Base-by-base conservation (phyloP, 2,113 vertebrate species). In the Burhinus bistriatus region DNA sequence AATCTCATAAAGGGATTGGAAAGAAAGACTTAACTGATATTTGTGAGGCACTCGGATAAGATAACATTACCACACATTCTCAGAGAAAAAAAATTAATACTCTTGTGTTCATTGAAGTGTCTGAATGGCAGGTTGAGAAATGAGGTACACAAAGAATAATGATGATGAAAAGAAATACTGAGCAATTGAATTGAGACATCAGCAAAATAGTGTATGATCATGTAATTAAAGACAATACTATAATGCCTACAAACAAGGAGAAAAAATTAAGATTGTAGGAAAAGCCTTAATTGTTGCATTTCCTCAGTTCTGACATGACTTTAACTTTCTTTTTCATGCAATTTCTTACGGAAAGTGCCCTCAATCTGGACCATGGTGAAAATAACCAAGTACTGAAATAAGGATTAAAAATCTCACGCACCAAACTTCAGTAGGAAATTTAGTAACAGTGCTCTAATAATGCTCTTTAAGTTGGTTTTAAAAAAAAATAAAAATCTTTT, bases 51-150 rank as follows among this genome's bases (percentile, higher is more conserved):
- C 71, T 88, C 27, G 7, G 88, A 40, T 95, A 88, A 95, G 91
- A 92, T 77, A 95, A 87, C 89, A 70, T 78, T 94, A 89, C 89
- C 47, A 54, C 62, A 73, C 17, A 11, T 78, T 89, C 83, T 92
- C 72, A 89, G 62, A 64, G 80, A 11, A 90, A 93, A 93, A 96
- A 95, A 95, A 92, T 82, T 76, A 97, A 95, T 87, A 96, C 83
- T 94, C 96, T 62, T 95, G 69, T 95, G 93, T 78, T 97, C 94
- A 92, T 7, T 97, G 96, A 97, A 96, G 89, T 94, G 80, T 91
- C 95, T 96, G 95, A 96, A 96, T 95, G 95, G 96, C 96, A 97
- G 95, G 94, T 92, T 95, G 95, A 95, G 94, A 95, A 96, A 94
- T 91, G 94, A 89, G 55, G 87, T 94, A 97, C 94, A 95, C 86